Evolutionary conservation across 2,113 vertebrate species (phyloP).

Genomic region (Spea bombifrons): DNA sequence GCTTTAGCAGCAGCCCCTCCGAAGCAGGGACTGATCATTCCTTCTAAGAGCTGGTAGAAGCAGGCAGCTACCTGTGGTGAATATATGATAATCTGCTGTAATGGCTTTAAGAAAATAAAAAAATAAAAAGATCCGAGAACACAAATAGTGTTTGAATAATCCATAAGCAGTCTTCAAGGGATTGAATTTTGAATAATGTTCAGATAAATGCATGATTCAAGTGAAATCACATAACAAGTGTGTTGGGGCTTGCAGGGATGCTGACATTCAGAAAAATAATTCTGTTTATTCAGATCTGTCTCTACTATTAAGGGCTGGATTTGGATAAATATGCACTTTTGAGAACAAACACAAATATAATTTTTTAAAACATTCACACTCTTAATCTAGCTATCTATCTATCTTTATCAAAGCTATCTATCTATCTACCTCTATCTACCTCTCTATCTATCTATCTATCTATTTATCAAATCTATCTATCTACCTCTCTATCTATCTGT

Average conservation of each 20-base stretch:
- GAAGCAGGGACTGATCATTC: not conserved
- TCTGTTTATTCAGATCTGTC: not conserved
- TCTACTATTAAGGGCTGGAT: slow-evolving; percentile 6
- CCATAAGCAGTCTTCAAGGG: slow-evolving; percentile 7
- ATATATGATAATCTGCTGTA: slow-evolving; percentile 9
- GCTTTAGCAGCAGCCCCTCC: slow-evolving; percentile 1
- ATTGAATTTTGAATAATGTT: slow-evolving; percentile 17
- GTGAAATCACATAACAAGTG: slow-evolving; percentile 19
- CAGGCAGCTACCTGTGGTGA: slow-evolving; percentile 7
- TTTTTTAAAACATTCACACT: too few species aligned
- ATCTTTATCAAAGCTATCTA: not conserved
- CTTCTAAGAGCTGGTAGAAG: not conserved
- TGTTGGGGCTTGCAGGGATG: slow-evolving; percentile 20
- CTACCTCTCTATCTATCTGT: not conserved
- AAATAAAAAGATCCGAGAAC: not conserved
- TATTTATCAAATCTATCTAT: not conserved
- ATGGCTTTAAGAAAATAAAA: not conserved
- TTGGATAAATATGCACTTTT: slow-evolving; percentile 10
- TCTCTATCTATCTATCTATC: too few species aligned
- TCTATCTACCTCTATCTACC: not conserved
- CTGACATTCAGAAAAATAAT: slow-evolving; percentile 30
- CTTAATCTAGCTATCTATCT: too few species aligned
- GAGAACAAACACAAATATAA: not conserved
- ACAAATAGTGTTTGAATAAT: slow-evolving; percentile 10
- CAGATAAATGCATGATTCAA: slow-evolving; percentile 18